Evolutionary conservation across 2,113 vertebrate species (phyloP), one percentile per base, ranked within the genome.

Genomic region (Myiopsitta monachus): DNA sequence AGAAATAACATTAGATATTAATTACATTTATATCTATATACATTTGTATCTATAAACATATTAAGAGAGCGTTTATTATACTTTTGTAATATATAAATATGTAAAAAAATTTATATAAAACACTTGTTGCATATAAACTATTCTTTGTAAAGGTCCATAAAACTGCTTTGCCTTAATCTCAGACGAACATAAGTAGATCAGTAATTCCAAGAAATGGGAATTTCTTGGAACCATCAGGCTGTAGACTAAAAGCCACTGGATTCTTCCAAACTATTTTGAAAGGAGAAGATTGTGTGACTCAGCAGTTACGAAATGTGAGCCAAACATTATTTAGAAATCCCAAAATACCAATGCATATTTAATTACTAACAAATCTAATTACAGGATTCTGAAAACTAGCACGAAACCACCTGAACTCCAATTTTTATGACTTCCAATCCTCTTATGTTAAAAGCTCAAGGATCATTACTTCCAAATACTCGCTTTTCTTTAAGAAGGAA

Each of bases 401-500:
- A 86, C 23, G n/a, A 80, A 92, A 87, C 72, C 66, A 96, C 96
- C 92, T 94, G 85, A 91, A 91, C 63, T 86, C 70, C 61, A 9
- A 77, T 90, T 68, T 88, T 92, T 83, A 91, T 83, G 33, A 68
- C 93, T 97, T 97, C 83, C 95, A 97, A 96, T 92, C 93, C 28
- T 72, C 83, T 94, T 96, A 95, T 1, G 2, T 80, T 92, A 94
- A 93, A 73, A 96, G 62, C 36, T 85, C 43, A 84, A 92, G 81
- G 89, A 89, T 97, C 74, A 97, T 86, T 94, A 90, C 81, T 94
- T 91, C 86, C 88, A 96, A 94, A 97, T 88, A 92, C 69, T 77
- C 36, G 1, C 46, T 97, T 80, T 87, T 72, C 90, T 95, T 97
- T 96, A 92, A 88, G 94, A 87, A 77, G 93, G 93, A 87, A 97